Evolutionary conservation across 2,113 vertebrate genomes (phyloP).

Genomic region (Struthidea cinerea): DNA sequence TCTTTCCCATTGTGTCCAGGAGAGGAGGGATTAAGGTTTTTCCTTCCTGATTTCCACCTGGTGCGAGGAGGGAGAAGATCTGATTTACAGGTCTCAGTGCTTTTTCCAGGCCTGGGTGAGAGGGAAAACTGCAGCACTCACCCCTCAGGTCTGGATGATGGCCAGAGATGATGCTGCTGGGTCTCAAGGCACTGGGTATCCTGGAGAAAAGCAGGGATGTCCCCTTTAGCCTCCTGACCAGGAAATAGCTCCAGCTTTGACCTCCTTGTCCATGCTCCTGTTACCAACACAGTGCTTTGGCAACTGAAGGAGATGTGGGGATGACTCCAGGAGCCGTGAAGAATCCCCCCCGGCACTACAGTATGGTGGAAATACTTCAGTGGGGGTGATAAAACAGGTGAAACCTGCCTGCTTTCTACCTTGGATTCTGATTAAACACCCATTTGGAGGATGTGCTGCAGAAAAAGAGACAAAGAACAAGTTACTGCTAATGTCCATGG

Average conservation of each 20-base stretch:
- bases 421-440: background rate
- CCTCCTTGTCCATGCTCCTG: background rate
- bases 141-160: background rate
- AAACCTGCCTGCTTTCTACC: background rate
- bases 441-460: background rate
- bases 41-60: background rate
- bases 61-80: background rate
- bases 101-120: background rate
- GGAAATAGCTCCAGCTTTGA: background rate
- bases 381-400: background rate
- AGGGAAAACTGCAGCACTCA: background rate
- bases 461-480: background rate
- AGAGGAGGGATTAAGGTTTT: background rate
- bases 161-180: background rate
- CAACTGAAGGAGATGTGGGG: rapidly evolving
- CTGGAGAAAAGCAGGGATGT: background rate
- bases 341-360: rapidly evolving
- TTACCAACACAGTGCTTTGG: background rate
- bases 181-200: background rate
- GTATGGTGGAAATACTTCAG: background rate
- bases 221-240: background rate
- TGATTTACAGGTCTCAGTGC: background rate
- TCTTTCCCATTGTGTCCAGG: background rate
- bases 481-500: background rate
- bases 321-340: background rate